Percentiles rank a stretch among this genome's conserved stretches.
Evolutionary conservation across 2,797 vertebrate species (phyloP).

Genomic region (Scyliorhinus canicula): DNA sequence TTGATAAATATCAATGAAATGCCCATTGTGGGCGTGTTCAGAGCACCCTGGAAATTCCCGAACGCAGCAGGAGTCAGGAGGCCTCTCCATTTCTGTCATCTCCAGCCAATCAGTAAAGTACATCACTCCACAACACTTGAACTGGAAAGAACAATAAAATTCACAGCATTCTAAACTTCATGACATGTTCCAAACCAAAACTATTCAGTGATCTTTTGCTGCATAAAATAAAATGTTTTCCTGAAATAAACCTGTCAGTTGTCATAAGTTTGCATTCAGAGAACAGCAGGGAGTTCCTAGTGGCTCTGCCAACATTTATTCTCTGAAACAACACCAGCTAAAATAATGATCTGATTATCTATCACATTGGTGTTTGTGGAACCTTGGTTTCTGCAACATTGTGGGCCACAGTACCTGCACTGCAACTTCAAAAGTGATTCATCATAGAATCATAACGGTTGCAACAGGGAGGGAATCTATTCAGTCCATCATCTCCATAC

Average conservation of each 20-base stretch:
- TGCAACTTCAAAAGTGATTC: background rate
- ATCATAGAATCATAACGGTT: background rate
- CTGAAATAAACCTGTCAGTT: background rate
- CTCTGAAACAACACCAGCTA: background rate
- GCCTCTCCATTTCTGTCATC: slow-evolving; percentile 98
- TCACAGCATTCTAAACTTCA: background rate
- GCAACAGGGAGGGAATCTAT: background rate
- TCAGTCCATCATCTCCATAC: background rate
- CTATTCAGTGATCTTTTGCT: background rate
- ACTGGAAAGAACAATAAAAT: slow-evolving; percentile 61
- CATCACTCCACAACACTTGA: slow-evolving; percentile 92
- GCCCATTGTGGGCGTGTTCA: slow-evolving; percentile 78
- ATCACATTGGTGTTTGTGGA: background rate
- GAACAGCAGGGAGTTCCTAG: background rate
- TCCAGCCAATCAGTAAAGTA: slow-evolving; percentile 98
- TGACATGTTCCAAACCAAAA: background rate
- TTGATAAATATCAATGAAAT: slow-evolving; percentile 91
- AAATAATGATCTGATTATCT: background rate
- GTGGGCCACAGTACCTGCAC: too few relatives aligned
- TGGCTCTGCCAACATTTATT: background rate
- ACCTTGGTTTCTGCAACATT: background rate
- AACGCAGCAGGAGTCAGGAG: slow-evolving; percentile 92
- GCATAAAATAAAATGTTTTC: background rate
- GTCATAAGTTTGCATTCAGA: background rate
- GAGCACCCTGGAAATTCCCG: slow-evolving; percentile 88